A percentile compares a stretch with the other conserved stretches of the same genome.
phyloP scores from a whole-genome alignment of 2,113 vertebrate genomes.

The Syrrhaptes paradoxus region DNA sequence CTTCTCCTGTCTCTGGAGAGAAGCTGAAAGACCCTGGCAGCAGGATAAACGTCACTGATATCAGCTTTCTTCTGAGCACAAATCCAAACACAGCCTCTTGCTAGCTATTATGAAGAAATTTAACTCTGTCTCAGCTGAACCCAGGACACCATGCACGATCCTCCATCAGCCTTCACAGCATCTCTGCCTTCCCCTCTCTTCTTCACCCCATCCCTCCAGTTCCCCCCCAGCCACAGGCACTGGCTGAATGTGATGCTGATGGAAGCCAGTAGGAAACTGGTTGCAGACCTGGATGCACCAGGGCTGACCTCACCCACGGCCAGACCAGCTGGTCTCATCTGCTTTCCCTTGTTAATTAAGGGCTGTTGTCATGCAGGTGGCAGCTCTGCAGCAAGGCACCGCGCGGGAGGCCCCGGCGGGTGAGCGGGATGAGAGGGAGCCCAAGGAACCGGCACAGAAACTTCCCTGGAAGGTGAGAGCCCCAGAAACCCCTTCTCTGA shows the following conservation, averaged over 20 bases:
- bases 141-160: background rate
- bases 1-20: too few relatives aligned
- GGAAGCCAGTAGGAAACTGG: background rate
- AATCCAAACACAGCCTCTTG: too few relatives aligned
- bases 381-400: conserved; percentile 70
- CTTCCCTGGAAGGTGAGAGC: conserved; percentile 76
- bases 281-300: background rate
- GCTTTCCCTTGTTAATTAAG: background rate
- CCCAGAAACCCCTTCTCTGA: background rate
- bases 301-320: background rate
- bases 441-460: conserved; percentile 60
- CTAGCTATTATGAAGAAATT: too few relatives aligned
- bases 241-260: background rate
- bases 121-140: too few relatives aligned
- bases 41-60: too few relatives aligned
- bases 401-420: conserved; percentile 12
- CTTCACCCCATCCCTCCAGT: rapidly evolving
- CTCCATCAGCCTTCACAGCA: background rate
- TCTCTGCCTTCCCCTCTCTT: background rate
- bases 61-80: too few relatives aligned
- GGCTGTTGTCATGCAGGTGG: conserved; percentile 49
- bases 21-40: too few relatives aligned
- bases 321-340: background rate
- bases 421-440: conserved; percentile 66
- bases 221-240: background rate